Base-by-base conservation (phyloP, 2,113 vertebrate species). In the Prionailurus viverrinus region DNA sequence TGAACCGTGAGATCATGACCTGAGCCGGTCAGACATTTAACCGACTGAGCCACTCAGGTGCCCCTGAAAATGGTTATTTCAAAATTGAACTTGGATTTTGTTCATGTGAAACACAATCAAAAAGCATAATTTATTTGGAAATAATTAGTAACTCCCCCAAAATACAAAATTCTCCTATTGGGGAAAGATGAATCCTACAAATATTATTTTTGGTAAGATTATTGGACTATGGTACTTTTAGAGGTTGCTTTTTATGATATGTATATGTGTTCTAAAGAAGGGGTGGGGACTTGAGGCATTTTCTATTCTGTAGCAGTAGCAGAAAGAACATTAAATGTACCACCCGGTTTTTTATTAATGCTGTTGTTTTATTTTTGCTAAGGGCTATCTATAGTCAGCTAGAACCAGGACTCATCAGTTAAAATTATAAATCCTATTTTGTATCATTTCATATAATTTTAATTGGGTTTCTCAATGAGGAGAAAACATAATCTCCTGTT, bases 361-460 rank as follows among this genome's bases (percentile, higher is more conserved):
- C 14, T 94, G 9, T 88, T 69, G 69, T 81, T 95, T 93, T 61
- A 74, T 71, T 96, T 94, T 84, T 55, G 55, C 11, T n/a, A 86
- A 97, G 25, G 27, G 7, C 19, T 93, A 0, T 63, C 16, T 88
- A 11, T 48, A 48, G 69, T 63, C 69, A 53, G 21, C 16, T 71
- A 36, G 41, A 95, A 66, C 58, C n/a, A 89, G 45, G 7, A 83
- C 68, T 87, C 61, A n/a, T 87, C n/a, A 71, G 13, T 51, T 94
- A 94, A 96, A 96, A 96, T 90, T 95, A 7, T 63, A 94, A 93
- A 71, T 71, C 39, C 51, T 81, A 33, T 63, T 93, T 89, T 81
- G 29, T 65, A 23, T 92, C 25, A 95, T 58, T 84, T 78, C 7
- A 85, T 55, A 45, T 63, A 12, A 74, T 66, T 92, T 95, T 87